Percentiles rank a stretch among this genome's conserved stretches.
Evolutionary conservation across 2,113 vertebrate species (phyloP).

Genomic region (Chionodraco myersi): DNA sequence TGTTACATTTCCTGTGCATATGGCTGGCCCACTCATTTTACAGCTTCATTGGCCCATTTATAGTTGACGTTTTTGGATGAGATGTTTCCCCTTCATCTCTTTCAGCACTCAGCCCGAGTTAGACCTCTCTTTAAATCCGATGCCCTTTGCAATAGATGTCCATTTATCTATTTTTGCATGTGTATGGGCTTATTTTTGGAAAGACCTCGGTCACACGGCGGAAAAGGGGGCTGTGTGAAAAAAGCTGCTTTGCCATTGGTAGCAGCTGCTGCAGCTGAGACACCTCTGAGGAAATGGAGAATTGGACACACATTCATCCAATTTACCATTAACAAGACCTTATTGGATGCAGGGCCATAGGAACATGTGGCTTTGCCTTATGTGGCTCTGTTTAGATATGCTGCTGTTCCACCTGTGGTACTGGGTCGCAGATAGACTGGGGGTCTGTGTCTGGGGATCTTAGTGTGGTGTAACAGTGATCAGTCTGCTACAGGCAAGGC

Average conservation of each 20-base stretch:
- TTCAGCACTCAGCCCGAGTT: slow-evolving; percentile 54
- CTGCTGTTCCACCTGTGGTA: slow-evolving; percentile 32
- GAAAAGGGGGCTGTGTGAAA: slow-evolving; percentile 75
- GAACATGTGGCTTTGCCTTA: slow-evolving; percentile 77
- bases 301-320: slow-evolving; percentile 86
- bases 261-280: slow-evolving; percentile 85
- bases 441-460: slow-evolving; percentile 42
- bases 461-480: slow-evolving; percentile 5
- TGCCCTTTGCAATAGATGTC: slow-evolving; percentile 79
- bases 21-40: slow-evolving; percentile 62
- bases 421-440: slow-evolving; percentile 36
- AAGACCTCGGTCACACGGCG: slow-evolving; percentile 72
- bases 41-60: slow-evolving; percentile 70
- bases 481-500: slow-evolving; percentile 16
- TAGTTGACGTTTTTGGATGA: slow-evolving; percentile 63
- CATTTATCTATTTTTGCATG: slow-evolving; percentile 81
- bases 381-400: slow-evolving; percentile 71
- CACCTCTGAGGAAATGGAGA: slow-evolving; percentile 84
- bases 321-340: slow-evolving; percentile 87
- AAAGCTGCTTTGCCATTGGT: slow-evolving; percentile 76
- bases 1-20: slow-evolving; percentile 43
- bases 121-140: slow-evolving; percentile 67
- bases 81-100: slow-evolving; percentile 53
- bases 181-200: slow-evolving; percentile 81
- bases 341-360: slow-evolving; percentile 83